A percentile compares a stretch with the other conserved stretches of the same genome.
These are phyloP conservation scores for Catalaphyllia jardinei DNA, from an alignment of 64 coral and sea anemone species.

Conservation along the genomic window DNA sequence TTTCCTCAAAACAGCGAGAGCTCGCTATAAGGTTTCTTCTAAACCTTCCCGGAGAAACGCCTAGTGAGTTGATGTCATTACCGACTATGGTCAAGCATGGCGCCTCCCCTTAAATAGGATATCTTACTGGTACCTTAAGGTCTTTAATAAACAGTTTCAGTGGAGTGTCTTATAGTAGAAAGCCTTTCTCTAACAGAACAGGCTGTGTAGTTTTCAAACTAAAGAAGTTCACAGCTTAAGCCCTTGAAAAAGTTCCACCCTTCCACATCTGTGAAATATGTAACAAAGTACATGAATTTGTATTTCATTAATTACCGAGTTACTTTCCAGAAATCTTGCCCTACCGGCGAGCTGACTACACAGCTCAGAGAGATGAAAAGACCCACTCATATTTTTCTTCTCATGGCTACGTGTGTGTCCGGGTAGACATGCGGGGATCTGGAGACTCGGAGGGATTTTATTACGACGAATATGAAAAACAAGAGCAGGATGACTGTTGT, in stretches of 20 bases:
- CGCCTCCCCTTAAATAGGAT: too few relatives aligned
- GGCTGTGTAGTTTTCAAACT: background rate
- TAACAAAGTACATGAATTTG: too few relatives aligned
- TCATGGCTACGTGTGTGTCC: conserved; percentile 77
- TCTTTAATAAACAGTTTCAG: too few relatives aligned
- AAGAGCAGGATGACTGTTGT: conserved; percentile 86
- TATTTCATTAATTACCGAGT: background rate
- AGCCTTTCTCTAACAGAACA: background rate
- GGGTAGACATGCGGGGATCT: conserved; percentile 81
- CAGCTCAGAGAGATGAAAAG: conserved; percentile 56
- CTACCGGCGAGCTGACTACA: conserved; percentile 70
- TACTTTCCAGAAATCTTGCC: conserved; percentile 64
- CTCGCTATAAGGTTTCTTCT: too few relatives aligned
- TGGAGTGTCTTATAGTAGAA: background rate
- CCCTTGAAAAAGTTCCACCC: too few relatives aligned
- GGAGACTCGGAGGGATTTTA: conserved; percentile 82
- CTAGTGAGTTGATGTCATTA: too few relatives aligned
- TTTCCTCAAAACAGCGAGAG: too few relatives aligned
- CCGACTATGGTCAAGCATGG: too few relatives aligned
- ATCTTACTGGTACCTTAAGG: too few relatives aligned
- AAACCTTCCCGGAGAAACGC: too few relatives aligned
- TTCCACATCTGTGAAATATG: too few relatives aligned
- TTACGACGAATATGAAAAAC: conserved; percentile 81
- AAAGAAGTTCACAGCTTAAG: too few relatives aligned
- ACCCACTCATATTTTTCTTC: conserved; percentile 59